Conservation (phyloP, 1,140 invertebrate genomes). For the Sitophilus oryzae region DNA sequence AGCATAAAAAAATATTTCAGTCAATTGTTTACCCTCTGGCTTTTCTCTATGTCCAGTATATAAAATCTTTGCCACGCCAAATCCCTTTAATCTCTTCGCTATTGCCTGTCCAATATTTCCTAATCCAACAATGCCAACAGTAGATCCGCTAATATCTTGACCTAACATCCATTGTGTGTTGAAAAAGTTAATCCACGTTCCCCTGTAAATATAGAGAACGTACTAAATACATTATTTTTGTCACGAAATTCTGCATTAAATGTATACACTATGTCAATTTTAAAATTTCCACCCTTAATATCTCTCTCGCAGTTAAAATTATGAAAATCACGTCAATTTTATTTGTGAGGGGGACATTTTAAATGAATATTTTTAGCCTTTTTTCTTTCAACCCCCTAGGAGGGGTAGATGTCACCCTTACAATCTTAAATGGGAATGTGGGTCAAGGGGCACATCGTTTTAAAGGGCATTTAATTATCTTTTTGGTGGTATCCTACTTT, state of each 20-base stretch:
- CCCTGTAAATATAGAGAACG: slow-evolving; percentile 9
- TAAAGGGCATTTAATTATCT: no score
- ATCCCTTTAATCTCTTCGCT: slow-evolving; percentile 60
- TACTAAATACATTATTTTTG: neutral
- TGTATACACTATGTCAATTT: no score
- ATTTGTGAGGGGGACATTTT: no score
- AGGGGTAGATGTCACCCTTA: no score
- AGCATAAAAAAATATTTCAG: neutral
- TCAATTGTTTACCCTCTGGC: slow-evolving; percentile 48
- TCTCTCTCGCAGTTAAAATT: no score
- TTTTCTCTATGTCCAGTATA: slow-evolving; percentile 64
- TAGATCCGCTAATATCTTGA: slow-evolving; percentile 61
- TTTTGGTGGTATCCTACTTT: no score
- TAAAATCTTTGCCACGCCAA: slow-evolving; percentile 62
- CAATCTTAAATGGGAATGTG: no score
- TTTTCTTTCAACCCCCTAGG: no score
- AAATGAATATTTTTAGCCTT: no score
- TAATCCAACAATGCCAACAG: slow-evolving; percentile 74
- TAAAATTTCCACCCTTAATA: no score
- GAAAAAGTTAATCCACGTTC: slow-evolving; percentile 10
- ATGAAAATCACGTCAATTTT: no score
- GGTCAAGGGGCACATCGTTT: no score
- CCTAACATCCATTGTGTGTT: slow-evolving; percentile 57
- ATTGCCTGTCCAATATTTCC: slow-evolving; percentile 72
- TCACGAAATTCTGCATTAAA: neutral